Percentiles rank a stretch among this genome's conserved stretches.
Conservation (phyloP, 2,113 vertebrate genomes). For the Platichthys stellatus region DNA sequence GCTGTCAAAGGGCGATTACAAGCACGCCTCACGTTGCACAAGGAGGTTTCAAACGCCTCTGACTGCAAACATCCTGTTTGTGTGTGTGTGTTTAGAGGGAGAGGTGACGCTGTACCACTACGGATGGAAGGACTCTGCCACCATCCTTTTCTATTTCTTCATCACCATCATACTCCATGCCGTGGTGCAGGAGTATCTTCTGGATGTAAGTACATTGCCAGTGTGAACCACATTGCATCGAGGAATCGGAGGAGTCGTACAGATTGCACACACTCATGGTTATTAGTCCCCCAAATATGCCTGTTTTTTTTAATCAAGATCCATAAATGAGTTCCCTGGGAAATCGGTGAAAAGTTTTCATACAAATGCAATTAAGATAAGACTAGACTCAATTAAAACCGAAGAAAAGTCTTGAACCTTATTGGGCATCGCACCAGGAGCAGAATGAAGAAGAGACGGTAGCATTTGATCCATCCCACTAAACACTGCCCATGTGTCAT, state of each 20-base stretch:
- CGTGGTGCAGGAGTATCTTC: constrained; percentile 94
- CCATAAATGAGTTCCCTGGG: too few relatives aligned
- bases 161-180: constrained; percentile 95
- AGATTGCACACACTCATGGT: too few relatives aligned
- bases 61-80: constrained; percentile 22
- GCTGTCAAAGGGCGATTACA: background rate
- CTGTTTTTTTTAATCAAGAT: too few relatives aligned
- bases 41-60: constrained; percentile 24
- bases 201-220: constrained; percentile 88
- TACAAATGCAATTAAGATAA: background rate
- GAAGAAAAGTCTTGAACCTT: too few relatives aligned
- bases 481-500: constrained; percentile 16
- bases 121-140: constrained; percentile 92
- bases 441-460: background rate
- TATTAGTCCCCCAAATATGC: too few relatives aligned
- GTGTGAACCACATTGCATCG: background rate
- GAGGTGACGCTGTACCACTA: constrained; percentile 93
- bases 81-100: constrained; percentile 82
- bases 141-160: constrained; percentile 95
- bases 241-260: too few relatives aligned
- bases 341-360: background rate
- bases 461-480: constrained; percentile 28
- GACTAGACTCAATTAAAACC: too few relatives aligned
- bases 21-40: background rate
- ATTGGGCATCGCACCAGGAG: background rate